Base-by-base conservation (phyloP, 2,113 vertebrate genomes). In the Pipra filicauda region DNA sequence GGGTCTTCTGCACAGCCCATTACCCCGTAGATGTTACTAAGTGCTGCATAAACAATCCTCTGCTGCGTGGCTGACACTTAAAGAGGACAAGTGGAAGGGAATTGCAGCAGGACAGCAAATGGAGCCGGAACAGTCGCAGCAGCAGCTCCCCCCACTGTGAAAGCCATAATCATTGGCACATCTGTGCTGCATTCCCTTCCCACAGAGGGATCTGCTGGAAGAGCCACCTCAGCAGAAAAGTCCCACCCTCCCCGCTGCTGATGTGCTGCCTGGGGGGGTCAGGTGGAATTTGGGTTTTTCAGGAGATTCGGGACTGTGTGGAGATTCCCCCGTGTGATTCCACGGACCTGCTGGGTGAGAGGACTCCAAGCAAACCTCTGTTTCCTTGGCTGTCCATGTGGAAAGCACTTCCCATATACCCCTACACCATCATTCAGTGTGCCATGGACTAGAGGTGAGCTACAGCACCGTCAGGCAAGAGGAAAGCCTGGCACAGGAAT, bases 41-140 rank as follows among this genome's bases (percentile, higher is more conserved):
- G 94, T 93, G 88, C 94, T 72, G 55, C 76, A 75, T 86, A 95
- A 96, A 95, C 66, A 92, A 91, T 69, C 69, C 43, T 93, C 95
- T 2, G 39, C 94, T 92, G 96, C 17, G 85, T n/a, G 71, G 90
- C 95, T 96, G 97, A 95, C 95, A 87, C 96, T 93, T 85, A 64
- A 23, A 87, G 93, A 22, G 58, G 95, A 88, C 85, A 55, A 89
- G 91, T 33, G 73, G 58, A 33, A 90, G 95, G 8, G n/a, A 41
- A 49, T 80, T 92, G 93, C 94, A 92, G 95, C 94, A 95, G 96
- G 96, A 91, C 75, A 52, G 93, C 91, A 88, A 96, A 86, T 35
- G 80, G 76, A 96, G 89, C 74, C 49, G 3, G 81, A 88, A 57
- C 93, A 73, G 71, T 2, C n/a, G 17, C 94, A 89, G 95, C 93